Percentiles rank a stretch among this genome's conserved stretches.
Evolutionary conservation across 2,797 vertebrate species (phyloP).

Genomic region (Neoniphon sammara): DNA sequence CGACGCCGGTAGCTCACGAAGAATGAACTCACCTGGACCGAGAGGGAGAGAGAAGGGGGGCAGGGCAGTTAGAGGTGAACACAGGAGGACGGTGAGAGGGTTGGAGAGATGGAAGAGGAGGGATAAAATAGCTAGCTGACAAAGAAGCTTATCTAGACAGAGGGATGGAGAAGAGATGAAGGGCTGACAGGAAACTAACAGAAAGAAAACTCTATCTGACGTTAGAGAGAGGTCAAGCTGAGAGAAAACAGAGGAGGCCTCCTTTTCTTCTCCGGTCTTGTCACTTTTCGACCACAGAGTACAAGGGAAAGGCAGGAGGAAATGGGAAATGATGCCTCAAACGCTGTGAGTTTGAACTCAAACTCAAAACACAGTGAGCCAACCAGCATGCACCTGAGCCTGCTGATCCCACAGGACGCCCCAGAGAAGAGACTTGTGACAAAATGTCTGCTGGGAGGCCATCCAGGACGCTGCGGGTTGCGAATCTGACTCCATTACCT

Average conservation of each 20-base stretch:
- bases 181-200: constrained; percentile 32
- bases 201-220: background rate
- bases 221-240: background rate
- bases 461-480: too few species aligned
- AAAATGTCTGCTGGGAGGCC: too few species aligned
- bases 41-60: background rate
- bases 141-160: constrained; percentile 4
- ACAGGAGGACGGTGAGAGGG: background rate
- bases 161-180: constrained; percentile 25
- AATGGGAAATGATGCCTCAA: too few species aligned
- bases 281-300: too few species aligned
- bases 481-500: too few species aligned
- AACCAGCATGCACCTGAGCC: too few species aligned
- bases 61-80: background rate
- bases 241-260: background rate
- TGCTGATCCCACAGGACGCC: too few species aligned
- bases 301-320: too few species aligned
- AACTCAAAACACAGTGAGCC: too few species aligned
- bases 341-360: too few species aligned
- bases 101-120: constrained; percentile 2
- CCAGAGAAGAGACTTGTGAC: too few species aligned
- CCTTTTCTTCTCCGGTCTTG: too few species aligned
- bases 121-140: constrained; percentile 25
- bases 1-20: constrained; percentile 92
- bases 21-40: constrained; percentile 89